Evolutionary conservation across 2,113 vertebrate species (phyloP).

Genomic region (Excalfactoria chinensis): DNA sequence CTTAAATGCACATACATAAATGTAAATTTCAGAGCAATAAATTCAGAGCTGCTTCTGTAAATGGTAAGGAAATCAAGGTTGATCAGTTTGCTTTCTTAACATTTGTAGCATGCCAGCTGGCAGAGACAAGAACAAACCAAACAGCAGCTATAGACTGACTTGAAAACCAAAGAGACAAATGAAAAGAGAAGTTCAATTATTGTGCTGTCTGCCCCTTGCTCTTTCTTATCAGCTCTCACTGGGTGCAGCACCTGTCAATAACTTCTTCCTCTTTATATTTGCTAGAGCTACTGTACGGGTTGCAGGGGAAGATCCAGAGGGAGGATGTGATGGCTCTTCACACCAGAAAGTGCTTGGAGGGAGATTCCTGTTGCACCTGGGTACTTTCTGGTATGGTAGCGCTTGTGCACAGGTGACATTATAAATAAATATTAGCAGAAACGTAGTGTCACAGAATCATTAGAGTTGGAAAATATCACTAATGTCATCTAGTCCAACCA

Average conservation of each 20-base stretch:
- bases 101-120: background rate
- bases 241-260: background rate
- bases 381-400: background rate
- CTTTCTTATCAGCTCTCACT: background rate
- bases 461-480: too few relatives aligned
- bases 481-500: too few relatives aligned
- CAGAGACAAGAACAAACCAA: background rate
- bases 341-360: background rate
- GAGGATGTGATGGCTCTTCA: background rate
- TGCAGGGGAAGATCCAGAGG: too few relatives aligned
- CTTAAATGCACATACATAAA: background rate
- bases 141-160: background rate
- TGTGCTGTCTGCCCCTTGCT: background rate
- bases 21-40: background rate
- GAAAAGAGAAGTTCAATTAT: background rate
- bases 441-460: too few relatives aligned
- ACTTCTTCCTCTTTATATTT: background rate
- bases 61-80: background rate
- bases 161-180: background rate
- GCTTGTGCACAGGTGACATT: background rate
- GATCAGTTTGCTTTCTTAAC: background rate
- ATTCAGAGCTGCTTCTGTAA: background rate
- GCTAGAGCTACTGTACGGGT: background rate
- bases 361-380: background rate
- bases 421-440: background rate